Evolutionary conservation across 2,113 vertebrate genomes (phyloP).

Genomic region (Neotragus moschatus): DNA sequence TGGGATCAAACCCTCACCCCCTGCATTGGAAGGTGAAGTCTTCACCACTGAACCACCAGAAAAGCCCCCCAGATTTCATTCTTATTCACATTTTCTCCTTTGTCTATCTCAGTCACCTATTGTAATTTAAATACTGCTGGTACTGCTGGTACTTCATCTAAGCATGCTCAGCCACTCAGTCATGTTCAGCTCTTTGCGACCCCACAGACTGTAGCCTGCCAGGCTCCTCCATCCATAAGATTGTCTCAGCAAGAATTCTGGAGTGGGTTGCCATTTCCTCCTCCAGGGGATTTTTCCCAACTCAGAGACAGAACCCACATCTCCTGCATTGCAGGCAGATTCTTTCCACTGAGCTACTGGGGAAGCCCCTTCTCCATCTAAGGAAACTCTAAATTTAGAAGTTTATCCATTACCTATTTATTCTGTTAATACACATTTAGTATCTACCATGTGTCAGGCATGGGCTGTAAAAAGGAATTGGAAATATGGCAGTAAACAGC

Average conservation of each 20-base stretch:
- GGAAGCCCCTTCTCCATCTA: not conserved
- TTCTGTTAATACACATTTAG: not conserved
- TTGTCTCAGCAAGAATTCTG: not conserved
- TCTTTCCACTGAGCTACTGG: not conserved
- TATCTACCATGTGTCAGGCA: not conserved
- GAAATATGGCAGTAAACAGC: not conserved
- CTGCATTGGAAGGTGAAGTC: not conserved
- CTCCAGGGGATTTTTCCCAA: not conserved
- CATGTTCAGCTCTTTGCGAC: not conserved
- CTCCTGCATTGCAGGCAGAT: not conserved
- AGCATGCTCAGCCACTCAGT: not conserved
- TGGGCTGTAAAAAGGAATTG: not conserved
- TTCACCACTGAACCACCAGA: not conserved
- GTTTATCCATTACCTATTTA: not conserved
- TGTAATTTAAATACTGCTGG: not conserved
- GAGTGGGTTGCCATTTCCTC: not conserved
- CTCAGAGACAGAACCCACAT: not conserved
- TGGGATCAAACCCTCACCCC: not conserved
- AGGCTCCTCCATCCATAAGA: not conserved
- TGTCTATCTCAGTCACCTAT: not conserved
- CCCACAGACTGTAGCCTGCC: not conserved
- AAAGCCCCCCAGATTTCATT: not conserved
- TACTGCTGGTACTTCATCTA: not conserved
- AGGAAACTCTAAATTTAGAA: not conserved
- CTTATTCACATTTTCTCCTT: not conserved